Evolutionary conservation across 2,113 vertebrate species (phyloP).

Genomic region (Brachypteracias leptosomus): DNA sequence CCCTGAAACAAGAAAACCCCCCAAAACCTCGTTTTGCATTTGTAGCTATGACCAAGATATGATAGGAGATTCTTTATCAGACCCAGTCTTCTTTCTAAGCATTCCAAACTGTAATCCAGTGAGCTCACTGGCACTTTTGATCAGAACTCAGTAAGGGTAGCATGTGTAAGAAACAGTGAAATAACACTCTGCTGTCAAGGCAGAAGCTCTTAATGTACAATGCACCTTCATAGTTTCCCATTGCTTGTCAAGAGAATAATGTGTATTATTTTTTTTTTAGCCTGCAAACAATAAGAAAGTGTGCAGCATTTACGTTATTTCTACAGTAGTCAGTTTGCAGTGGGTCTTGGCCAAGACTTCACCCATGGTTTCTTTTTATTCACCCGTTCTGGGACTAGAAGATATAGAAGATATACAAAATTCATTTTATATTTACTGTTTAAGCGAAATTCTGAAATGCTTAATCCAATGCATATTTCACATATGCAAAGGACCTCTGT

Average conservation of each 20-base stretch:
- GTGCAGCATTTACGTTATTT: neutral
- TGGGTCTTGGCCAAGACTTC: neutral
- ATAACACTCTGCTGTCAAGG: neutral
- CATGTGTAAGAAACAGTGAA: neutral
- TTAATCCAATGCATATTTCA: neutral
- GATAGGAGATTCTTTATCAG: neutral
- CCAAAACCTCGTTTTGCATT: neutral
- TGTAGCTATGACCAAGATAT: neutral
- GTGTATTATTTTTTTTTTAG: neutral
- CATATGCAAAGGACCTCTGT: neutral
- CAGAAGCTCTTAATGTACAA: neutral
- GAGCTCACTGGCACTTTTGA: neutral
- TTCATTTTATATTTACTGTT: neutral
- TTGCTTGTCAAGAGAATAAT: neutral
- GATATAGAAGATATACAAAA: neutral
- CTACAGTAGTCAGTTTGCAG: neutral
- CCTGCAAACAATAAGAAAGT: neutral
- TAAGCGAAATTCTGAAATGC: neutral
- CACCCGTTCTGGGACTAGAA: neutral
- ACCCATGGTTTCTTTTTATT: neutral
- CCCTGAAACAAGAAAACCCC: accelerated
- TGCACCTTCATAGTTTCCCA: neutral
- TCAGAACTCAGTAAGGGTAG: neutral
- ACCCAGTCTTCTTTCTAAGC: neutral
- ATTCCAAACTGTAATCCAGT: neutral